Base-by-base conservation (phyloP, 1,140 invertebrate genomes). In the Drosophila gunungcola region DNA sequence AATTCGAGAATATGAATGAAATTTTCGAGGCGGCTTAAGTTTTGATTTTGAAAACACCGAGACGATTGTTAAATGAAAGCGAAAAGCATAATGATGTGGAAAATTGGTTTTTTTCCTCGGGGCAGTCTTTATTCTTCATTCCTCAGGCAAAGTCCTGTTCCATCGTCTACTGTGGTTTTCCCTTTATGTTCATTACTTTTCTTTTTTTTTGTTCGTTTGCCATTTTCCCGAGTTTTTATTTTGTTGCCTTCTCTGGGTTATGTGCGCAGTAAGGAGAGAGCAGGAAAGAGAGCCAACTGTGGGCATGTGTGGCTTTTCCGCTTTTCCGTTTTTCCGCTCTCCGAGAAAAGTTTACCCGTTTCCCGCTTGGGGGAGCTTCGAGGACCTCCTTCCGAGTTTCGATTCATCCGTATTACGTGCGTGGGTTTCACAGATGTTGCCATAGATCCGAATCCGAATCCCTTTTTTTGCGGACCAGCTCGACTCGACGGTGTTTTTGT, bases 231-330 rank as follows among this genome's bases (percentile, higher is more conserved):
- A 54, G 43, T 57, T 57, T 70, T 81, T 81, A 70, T 81, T 77
- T 78, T 83, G 79, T 89, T 88, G 83, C 83, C 67, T 86, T 86
- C 83, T 86, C 83, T 86, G 84, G 84, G 84, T 88, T 88, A 89
- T 89, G 68, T 88, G 84, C 84, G 84, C 84, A 88, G 74, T 56
- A 77, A 65, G 13, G 34, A 34, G 48, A 49, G 48, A 49, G 78
- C 56, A 34, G 46, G 45, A 7, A 13, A 39, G 43, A 45, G 48
- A 21, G 41, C 42, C 34, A 21, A 27, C 32, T 36, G 29, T 52
- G 49, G 49, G 58, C 39, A 56, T 55, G 34, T 43, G 65, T 25
- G 41, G 63, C 13, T 65, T 56, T 38, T 61, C 57, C 32, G 13
- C 27, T 16, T 52, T 27, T 43, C 58, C 34, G n/a, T n/a, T 34